These are phyloP conservation scores for Campoletis sonorensis DNA, from an alignment of 1,140 invertebrate genomes.

Conservation along the genomic window DNA sequence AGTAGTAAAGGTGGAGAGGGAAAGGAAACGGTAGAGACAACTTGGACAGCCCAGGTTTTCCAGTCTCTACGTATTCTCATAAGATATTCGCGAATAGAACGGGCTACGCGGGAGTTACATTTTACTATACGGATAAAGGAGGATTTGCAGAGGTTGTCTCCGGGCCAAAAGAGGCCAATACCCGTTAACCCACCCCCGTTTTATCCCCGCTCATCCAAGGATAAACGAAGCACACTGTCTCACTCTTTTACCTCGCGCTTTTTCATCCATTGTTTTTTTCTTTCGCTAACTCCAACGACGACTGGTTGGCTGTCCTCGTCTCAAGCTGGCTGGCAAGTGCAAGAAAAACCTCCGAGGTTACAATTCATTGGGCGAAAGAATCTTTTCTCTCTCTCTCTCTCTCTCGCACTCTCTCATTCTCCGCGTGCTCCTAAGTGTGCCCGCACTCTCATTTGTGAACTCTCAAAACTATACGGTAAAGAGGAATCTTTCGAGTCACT, in stretches of 20 bases:
- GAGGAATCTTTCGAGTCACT: constrained; percentile 17
- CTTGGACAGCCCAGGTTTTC: constrained; percentile 54
- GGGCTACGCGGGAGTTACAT: constrained; percentile 54
- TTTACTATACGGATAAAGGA: constrained; percentile 57
- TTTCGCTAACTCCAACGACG: constrained; percentile 7
- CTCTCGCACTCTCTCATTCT: background rate
- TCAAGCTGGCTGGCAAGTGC: constrained; percentile 24
- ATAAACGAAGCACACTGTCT: constrained; percentile 40
- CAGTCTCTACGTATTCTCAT: constrained; percentile 52
- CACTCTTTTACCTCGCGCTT: background rate
- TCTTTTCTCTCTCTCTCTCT: background rate
- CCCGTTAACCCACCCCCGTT: constrained; percentile 49
- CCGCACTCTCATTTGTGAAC: constrained; percentile 30
- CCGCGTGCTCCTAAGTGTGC: constrained; percentile 7
- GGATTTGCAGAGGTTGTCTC: constrained; percentile 66
- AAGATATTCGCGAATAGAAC: constrained; percentile 61
- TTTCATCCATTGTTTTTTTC: constrained; percentile 23
- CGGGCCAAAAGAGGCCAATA: constrained; percentile 62
- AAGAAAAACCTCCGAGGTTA: constrained; percentile 31
- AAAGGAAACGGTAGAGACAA: constrained; percentile 44
- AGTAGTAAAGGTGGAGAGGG: constrained; percentile 35
- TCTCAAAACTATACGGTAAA: constrained; percentile 11
- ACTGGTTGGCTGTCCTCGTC: background rate
- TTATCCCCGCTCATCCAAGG: constrained; percentile 24
- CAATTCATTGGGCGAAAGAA: constrained; percentile 27